These are phyloP conservation scores for Ochropleura plecta DNA, from an alignment of 2,888 invertebrate species.

Conservation along the genomic window DNA sequence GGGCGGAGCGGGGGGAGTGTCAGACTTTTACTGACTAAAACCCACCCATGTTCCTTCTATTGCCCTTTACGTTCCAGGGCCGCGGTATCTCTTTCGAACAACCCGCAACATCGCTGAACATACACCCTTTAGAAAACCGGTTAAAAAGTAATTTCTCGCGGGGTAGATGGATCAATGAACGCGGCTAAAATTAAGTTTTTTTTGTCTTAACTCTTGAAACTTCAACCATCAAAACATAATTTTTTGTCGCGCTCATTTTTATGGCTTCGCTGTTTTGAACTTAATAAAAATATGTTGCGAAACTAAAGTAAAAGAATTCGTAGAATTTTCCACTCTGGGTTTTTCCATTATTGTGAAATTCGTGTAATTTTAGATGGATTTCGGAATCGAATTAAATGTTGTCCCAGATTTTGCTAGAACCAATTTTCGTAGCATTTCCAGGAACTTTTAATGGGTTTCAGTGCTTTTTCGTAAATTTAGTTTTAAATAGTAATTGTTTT, in stretches of 20 bases:
- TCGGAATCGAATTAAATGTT: background rate
- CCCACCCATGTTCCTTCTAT: too few species aligned
- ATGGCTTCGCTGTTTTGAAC: conserved; percentile 19
- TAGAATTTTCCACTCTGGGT: background rate
- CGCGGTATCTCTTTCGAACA: too few species aligned
- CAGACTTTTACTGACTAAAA: too few species aligned
- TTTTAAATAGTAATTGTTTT: background rate
- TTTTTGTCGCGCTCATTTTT: conserved; percentile 24
- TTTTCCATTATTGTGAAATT: conserved; percentile 8
- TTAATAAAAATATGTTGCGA: background rate
- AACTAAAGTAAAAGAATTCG: conserved; percentile 7
- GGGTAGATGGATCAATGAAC: background rate
- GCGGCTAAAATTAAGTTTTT: background rate
- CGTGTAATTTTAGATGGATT: background rate
- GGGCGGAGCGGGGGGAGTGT: too few species aligned
- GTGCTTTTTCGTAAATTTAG: too few species aligned
- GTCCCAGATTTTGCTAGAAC: background rate
- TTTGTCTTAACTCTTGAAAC: background rate
- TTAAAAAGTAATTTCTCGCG: background rate
- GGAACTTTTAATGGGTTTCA: background rate
- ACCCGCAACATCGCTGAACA: too few species aligned
- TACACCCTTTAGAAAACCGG: too few species aligned
- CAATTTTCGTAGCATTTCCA: background rate
- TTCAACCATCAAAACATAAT: background rate
- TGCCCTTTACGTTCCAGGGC: too few species aligned